These are phyloP conservation scores for Bombus pyrosoma DNA, from an alignment of 1,140 invertebrate species.

Conservation along the genomic window DNA sequence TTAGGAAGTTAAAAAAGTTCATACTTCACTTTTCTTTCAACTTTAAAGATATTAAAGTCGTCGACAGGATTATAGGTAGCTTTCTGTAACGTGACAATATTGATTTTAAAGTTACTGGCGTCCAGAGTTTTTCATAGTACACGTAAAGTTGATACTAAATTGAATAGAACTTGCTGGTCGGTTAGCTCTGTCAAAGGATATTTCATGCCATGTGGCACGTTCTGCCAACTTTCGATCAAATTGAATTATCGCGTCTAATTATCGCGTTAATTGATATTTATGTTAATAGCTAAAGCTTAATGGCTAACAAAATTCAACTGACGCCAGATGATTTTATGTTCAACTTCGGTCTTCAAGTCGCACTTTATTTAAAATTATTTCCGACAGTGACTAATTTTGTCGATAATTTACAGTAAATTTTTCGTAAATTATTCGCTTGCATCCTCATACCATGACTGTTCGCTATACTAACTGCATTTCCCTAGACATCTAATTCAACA, in stretches of 20 bases:
- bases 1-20: not conserved
- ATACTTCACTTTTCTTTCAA: too few relatives aligned
- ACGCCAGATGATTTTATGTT: too few relatives aligned
- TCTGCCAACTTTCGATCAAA: not conserved
- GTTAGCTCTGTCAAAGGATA: not conserved
- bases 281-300: not conserved
- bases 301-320: not conserved
- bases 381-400: not conserved
- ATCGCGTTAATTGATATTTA: not conserved
- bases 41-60: not conserved
- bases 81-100: not conserved
- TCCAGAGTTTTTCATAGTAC: not conserved
- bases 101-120: slow-evolving; percentile 14
- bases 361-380: too few relatives aligned
- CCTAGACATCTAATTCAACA: not conserved
- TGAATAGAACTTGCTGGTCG: not conserved
- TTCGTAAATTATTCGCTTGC: not conserved
- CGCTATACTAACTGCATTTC: not conserved
- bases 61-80: not conserved
- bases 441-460: too few relatives aligned
- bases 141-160: slow-evolving; percentile 3
- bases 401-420: not conserved
- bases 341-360: too few relatives aligned
- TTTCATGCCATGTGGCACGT: too few relatives aligned
- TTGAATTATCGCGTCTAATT: not conserved